A percentile compares a stretch with the other conserved stretches of the same genome.
phyloP scores from a whole-genome alignment of 2,797 vertebrate species.

The Lagocephalus sceleratus region DNA sequence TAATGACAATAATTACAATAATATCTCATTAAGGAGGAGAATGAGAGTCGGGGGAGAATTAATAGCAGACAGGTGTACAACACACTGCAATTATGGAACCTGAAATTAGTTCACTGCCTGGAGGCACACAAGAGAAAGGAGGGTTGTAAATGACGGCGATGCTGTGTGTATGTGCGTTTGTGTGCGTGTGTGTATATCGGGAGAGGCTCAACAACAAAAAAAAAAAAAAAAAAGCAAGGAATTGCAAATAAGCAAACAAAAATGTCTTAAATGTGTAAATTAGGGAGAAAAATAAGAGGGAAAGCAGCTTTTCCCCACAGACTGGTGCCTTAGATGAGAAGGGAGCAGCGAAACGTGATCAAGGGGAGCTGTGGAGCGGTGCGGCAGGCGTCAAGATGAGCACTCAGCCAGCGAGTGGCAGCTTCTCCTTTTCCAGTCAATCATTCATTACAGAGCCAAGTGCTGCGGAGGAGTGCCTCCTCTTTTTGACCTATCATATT shows the following conservation, averaged over 20 bases:
- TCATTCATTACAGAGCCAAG: slow-evolving; percentile 94
- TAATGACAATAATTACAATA: slow-evolving; percentile 85
- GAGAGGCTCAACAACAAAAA: slow-evolving; percentile 84
- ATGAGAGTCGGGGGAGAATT: slow-evolving; percentile 82
- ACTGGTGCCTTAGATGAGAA: slow-evolving; percentile 89
- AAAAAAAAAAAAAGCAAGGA: slow-evolving; percentile 74
- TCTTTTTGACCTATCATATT: slow-evolving; percentile 95
- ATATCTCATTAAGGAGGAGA: slow-evolving; percentile 84
- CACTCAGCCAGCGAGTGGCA: slow-evolving; percentile 86
- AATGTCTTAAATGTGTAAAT: slow-evolving; percentile 99
- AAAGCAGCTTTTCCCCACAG: slow-evolving; percentile 91
- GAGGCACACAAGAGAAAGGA: slow-evolving; percentile 86
- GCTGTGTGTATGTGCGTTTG: slow-evolving; percentile 25
- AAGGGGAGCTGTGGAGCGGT: slow-evolving; percentile 87
- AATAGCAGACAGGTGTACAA: slow-evolving; percentile 99
- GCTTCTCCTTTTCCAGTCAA: slow-evolving; percentile 88
- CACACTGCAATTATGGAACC: slow-evolving; percentile 96
- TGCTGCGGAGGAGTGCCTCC: slow-evolving; percentile 88
- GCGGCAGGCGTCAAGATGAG: slow-evolving; percentile 88
- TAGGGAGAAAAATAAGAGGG: slow-evolving; percentile 91
- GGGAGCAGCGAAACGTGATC: slow-evolving; percentile 92
- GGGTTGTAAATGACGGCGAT: slow-evolving; percentile 58
- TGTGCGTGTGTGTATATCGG: slow-evolving; percentile 14
- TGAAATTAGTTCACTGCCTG: slow-evolving; percentile 96
- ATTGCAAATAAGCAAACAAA: slow-evolving; percentile 98